phyloP scores from a whole-genome alignment of 2,113 vertebrate genomes.

The Podiceps cristatus region DNA sequence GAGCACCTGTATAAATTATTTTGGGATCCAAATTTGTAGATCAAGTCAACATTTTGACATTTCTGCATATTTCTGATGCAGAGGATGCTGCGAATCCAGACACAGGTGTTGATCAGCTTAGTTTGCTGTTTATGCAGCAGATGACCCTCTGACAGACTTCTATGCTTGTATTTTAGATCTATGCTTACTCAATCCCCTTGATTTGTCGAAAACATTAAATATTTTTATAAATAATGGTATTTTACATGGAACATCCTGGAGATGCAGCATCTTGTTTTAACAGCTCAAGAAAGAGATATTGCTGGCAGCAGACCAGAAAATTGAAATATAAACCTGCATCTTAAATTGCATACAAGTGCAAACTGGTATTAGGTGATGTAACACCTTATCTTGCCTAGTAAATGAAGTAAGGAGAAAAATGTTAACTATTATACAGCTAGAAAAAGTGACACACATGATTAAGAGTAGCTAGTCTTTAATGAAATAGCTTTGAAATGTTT shows the following conservation, averaged over 20 bases:
- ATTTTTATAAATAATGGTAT: neutral
- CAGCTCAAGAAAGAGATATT: neutral
- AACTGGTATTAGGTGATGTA: neutral
- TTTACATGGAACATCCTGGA: neutral
- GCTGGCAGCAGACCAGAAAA: neutral
- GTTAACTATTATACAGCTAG: neutral
- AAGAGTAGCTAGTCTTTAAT: neutral
- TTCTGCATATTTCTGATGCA: neutral
- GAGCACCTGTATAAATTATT: neutral
- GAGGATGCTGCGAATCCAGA: neutral
- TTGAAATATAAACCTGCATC: neutral
- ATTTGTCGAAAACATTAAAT: neutral
- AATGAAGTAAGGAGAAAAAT: neutral
- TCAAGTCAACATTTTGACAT: neutral
- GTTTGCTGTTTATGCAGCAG: neutral
- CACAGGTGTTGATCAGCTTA: neutral
- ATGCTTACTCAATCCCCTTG: neutral
- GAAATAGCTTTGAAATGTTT: neutral
- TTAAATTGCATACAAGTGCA: neutral
- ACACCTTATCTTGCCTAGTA: neutral
- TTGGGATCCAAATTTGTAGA: neutral
- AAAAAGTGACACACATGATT: neutral
- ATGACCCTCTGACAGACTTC: neutral
- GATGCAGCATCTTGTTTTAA: neutral
- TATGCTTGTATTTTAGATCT: neutral